phyloP scores from a whole-genome alignment of 2,888 invertebrate genomes.

The Graphium colonna region DNA sequence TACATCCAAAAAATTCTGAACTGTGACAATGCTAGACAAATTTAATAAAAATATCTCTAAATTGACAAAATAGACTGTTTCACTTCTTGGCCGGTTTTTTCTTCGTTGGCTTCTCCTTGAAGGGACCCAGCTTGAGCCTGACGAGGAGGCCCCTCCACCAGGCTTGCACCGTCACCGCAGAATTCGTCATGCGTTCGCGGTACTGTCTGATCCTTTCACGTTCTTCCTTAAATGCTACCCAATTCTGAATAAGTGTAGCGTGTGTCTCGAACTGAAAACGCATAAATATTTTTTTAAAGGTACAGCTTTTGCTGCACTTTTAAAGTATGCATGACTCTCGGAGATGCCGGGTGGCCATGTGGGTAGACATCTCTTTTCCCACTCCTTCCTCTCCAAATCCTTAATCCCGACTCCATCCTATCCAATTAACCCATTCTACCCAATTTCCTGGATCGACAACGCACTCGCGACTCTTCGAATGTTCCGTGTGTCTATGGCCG shows the following conservation, averaged over 20 bases:
- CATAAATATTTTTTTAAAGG: too few species aligned
- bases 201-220: slow-evolving; percentile 52
- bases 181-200: slow-evolving; percentile 50
- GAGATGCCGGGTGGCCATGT: too few species aligned
- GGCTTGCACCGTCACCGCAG: slow-evolving; percentile 58
- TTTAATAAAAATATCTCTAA: background rate
- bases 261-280: slow-evolving; percentile 48
- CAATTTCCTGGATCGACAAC: too few species aligned
- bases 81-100: slow-evolving; percentile 24
- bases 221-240: slow-evolving; percentile 54
- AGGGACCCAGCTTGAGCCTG: slow-evolving; percentile 60
- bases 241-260: slow-evolving; percentile 45
- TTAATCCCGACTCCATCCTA: too few species aligned
- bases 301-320: too few species aligned
- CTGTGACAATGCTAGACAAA: background rate
- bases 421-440: too few species aligned
- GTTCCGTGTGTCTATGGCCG: too few species aligned
- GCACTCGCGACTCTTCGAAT: too few species aligned
- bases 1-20: background rate
- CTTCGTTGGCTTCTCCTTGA: slow-evolving; percentile 38
- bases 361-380: too few species aligned
- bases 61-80: background rate
- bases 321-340: too few species aligned
- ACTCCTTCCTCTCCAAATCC: too few species aligned
- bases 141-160: slow-evolving; percentile 72